Percentiles rank a stretch among this genome's conserved stretches.
Evolutionary conservation across 2,113 vertebrate genomes (phyloP).

Genomic region (Promerops cafer): DNA sequence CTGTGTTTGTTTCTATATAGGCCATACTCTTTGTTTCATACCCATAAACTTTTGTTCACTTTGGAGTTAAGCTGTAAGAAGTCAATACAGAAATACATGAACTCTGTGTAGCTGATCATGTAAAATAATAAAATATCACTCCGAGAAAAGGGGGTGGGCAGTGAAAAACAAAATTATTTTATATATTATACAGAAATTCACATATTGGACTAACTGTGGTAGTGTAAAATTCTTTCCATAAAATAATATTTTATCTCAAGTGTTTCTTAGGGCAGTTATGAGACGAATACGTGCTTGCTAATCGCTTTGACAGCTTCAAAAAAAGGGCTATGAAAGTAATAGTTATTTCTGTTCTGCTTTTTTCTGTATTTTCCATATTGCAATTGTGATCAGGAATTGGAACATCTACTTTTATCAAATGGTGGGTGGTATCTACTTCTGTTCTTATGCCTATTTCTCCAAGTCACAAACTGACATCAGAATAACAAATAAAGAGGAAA

Average conservation of each 20-base stretch:
- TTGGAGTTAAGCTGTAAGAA: neutral
- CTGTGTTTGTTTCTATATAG: neutral
- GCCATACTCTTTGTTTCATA: neutral
- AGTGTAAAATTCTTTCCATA: neutral
- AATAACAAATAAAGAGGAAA: conserved; percentile 36
- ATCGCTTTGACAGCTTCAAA: conserved; percentile 32
- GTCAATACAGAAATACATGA: neutral
- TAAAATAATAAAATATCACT: neutral
- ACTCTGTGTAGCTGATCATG: neutral
- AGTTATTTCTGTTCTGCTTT: conserved; percentile 41
- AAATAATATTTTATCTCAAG: neutral
- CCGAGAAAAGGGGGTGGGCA: fast-evolving
- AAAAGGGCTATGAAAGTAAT: conserved; percentile 27
- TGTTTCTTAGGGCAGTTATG: neutral
- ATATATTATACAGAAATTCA: neutral
- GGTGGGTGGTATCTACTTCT: conserved; percentile 43
- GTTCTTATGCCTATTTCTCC: conserved; percentile 10
- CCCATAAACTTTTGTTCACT: neutral
- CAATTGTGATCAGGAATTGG: conserved; percentile 36
- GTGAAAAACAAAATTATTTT: neutral
- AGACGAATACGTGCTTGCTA: conserved; percentile 45
- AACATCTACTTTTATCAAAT: conserved; percentile 47
- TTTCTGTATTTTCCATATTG: conserved; percentile 7
- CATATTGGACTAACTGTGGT: neutral
- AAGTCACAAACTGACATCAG: neutral